Base-by-base conservation (phyloP, 2,113 vertebrate genomes). In the Prietella phreatophila region DNA sequence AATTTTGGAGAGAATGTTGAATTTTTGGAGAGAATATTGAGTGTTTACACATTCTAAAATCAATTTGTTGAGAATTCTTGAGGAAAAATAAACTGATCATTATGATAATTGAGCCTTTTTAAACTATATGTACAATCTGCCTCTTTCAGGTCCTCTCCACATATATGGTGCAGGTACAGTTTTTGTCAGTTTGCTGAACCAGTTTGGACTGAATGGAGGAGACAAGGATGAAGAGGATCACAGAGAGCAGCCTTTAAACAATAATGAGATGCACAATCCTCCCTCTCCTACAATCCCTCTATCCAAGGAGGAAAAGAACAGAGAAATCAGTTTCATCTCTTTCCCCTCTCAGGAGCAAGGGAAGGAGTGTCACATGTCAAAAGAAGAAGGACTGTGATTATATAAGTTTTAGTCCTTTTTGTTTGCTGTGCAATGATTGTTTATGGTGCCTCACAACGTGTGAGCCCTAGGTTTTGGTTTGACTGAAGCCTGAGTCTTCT, bases 311-410 rank as follows among this genome's bases (percentile, higher is more conserved):
- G 95, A 96, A 89, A 83, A 78, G 76, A 91, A 88, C 0, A 50
- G 60, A 22, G 93, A 93, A 69, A 83, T 20, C 2, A 91, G 92
- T 85, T 90, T 85, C 27, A 88, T 93, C 36, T 95, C 93, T 89
- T 94, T 95, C 73, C 95, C 95, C 30, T 95, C 89, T 2, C 95
- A 96, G 84, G 95, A 96, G 85, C 94, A 95, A 86, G 95, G 95
- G 9, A 95, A 95, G 60, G 95, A 95, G 90, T 93, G 86, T 65
- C 94, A 94, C 22, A n/a, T 95, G 69, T 96, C 95, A 5, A 95
- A 94, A 92, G 95, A 95, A 87, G 95, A 96, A 85, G 90, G 25
- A 30, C 86, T 93, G 53, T 94, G 88, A 94, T 22, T 36, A 67
- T 71, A n/a, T 42, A 76, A 65, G 15, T 22, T 13, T 58, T 67